phyloP scores from a whole-genome alignment of 2,797 vertebrate genomes.

The Tiaroga cobitis region DNA sequence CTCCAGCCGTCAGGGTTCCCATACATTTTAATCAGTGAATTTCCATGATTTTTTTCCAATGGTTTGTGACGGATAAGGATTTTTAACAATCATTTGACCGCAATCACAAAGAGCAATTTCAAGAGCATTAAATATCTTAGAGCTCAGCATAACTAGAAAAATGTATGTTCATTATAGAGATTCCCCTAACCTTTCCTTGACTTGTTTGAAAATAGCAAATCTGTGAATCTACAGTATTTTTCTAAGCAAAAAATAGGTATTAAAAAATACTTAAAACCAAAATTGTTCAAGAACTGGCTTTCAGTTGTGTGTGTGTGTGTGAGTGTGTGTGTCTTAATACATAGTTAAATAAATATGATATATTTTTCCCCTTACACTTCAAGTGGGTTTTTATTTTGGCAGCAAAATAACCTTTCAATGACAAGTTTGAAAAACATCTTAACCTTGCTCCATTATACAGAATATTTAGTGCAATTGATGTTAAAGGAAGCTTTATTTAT shows the following conservation, averaged over 20 bases:
- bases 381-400: too few species aligned
- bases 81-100: neutral
- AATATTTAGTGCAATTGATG: neutral
- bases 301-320: too few species aligned
- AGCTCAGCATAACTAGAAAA: conserved; percentile 15
- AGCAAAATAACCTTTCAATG: neutral
- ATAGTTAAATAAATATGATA: too few species aligned
- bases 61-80: neutral
- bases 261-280: too few species aligned
- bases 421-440: too few species aligned
- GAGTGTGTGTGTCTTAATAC: too few species aligned
- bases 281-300: too few species aligned
- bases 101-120: neutral
- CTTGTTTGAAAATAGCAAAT: too few species aligned
- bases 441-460: too few species aligned
- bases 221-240: too few species aligned
- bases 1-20: neutral
- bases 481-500: neutral
- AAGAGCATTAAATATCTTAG: neutral
- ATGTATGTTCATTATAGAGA: neutral
- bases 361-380: too few species aligned
- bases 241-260: too few species aligned
- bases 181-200: neutral
- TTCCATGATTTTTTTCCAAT: neutral
- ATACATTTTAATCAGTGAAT: conserved; percentile 10